These are phyloP conservation scores for Archips xylosteana DNA, from an alignment of 2,888 invertebrate species.

Conservation along the genomic window DNA sequence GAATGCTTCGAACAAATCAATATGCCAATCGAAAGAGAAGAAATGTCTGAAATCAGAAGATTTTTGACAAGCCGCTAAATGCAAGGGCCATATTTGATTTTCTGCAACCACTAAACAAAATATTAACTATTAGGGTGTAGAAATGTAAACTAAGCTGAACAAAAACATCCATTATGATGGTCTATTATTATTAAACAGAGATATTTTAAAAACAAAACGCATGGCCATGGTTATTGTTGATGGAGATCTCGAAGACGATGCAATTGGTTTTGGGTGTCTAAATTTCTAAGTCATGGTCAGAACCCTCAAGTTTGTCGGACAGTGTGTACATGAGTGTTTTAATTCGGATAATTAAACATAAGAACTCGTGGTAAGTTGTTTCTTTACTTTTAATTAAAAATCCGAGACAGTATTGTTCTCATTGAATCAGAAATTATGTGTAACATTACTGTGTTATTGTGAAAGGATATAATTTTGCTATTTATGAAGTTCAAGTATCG, in stretches of 20 bases:
- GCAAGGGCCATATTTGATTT: not conserved
- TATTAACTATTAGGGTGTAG: slow-evolving; percentile 22
- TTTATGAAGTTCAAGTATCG: too few relatives aligned
- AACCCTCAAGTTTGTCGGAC: not conserved
- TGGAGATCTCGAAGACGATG: not conserved
- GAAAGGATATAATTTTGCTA: too few relatives aligned
- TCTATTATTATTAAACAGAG: slow-evolving; percentile 30
- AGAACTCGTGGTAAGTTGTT: not conserved
- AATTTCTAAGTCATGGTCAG: slow-evolving; percentile 8
- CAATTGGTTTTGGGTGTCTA: not conserved
- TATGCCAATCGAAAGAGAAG: slow-evolving; percentile 27
- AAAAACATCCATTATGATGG: slow-evolving; percentile 10
- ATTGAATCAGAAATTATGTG: too few relatives aligned
- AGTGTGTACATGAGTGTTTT: not conserved
- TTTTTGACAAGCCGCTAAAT: not conserved
- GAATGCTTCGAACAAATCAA: slow-evolving; percentile 55
- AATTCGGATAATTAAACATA: not conserved
- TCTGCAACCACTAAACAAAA: not conserved
- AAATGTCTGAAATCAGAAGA: slow-evolving; percentile 1
- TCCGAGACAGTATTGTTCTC: too few relatives aligned
- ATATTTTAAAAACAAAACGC: slow-evolving; percentile 11
- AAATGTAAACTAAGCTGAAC: not conserved
- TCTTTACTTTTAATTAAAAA: not conserved
- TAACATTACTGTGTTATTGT: too few relatives aligned
- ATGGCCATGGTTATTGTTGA: not conserved